Evolutionary conservation across 2,888 invertebrate genomes (phyloP), one percentile per base, ranked within the genome.

Genomic region (Aradus depressus): DNA sequence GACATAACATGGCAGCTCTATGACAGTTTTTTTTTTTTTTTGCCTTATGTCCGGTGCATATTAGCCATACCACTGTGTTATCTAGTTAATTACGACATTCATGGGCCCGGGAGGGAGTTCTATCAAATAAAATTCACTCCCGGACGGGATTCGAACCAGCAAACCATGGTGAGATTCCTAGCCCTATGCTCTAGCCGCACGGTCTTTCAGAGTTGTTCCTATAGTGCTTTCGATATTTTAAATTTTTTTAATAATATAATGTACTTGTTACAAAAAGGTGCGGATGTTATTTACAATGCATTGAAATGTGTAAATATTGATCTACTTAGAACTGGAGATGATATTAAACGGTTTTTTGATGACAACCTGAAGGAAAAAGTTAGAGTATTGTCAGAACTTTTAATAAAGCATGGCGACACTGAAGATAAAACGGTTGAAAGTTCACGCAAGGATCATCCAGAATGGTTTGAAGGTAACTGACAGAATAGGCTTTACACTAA

Each of bases 381-480:
- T 12, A 67, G 67, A 59, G 68, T 70, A 50, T 61, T 73, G 44
- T 68, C 70, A 1, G 67, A 70, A 54, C 65, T 68, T 28, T 57
- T 72, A 31, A 65, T 67, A 49, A 66, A 66, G 26, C 63, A 68
- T 25, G 51, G 56, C 12, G 44, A 57, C 19, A 53, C 53, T 62
- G 71, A 76, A 31, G 48, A 52, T 14, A 79, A 80, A 59, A 71
- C 73, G 0, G 67, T 72, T 58, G 70, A 77, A 22, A 81, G 80
- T 62, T 72, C 73, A 37, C 73, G 75, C 56, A 70, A 74, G 8
- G 79, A 83, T 55, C 82, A 89, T 67, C 78, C 81, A 1, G 80
- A 77, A 55, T 89, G 89, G 89, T 89, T 89, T 69, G 73, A 75
- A 70, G 84, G 85, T 71, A 60, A 52, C 44, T 51, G 35, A 18